These are phyloP conservation scores for Mola mola DNA, from an alignment of 2,113 vertebrate species.

Conservation along the genomic window DNA sequence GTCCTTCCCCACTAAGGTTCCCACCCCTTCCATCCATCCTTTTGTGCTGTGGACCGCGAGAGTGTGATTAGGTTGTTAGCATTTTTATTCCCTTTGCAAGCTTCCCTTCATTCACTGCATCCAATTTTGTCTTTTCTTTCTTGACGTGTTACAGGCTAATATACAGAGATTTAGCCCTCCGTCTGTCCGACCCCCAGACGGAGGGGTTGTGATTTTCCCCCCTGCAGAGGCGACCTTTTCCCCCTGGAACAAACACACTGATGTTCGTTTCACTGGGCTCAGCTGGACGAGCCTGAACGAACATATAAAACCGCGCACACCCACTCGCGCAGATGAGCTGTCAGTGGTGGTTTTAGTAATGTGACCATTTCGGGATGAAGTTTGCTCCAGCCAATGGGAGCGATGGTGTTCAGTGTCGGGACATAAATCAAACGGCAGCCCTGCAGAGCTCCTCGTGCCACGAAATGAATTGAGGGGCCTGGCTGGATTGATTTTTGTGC, in stretches of 20 bases:
- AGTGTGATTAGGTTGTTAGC: no score
- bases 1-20: not conserved
- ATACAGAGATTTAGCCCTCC: not conserved
- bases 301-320: not conserved
- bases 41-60: not conserved
- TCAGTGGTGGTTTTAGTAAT: not conserved
- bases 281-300: constrained; percentile 25
- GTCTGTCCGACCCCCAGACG: not conserved
- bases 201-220: constrained; percentile 57
- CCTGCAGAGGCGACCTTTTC: constrained; percentile 67
- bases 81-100: no score
- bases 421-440: constrained; percentile 23
- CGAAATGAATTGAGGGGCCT: no score
- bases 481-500: no score
- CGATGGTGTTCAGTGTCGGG: constrained; percentile 3
- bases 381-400: not conserved
- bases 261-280: constrained; percentile 37
- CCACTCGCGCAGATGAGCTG: constrained; percentile 21
- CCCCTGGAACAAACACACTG: constrained; percentile 30
- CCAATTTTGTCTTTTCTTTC: not conserved
- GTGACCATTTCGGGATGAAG: constrained; percentile 19
- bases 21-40: not conserved
- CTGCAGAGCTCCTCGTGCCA: no score
- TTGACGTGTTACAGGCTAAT: not conserved
- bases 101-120: no score